Percentiles rank a stretch among this genome's conserved stretches.
phyloP scores from a whole-genome alignment of 1,140 invertebrate species.

The Cyrtorhinus lividipennis region DNA sequence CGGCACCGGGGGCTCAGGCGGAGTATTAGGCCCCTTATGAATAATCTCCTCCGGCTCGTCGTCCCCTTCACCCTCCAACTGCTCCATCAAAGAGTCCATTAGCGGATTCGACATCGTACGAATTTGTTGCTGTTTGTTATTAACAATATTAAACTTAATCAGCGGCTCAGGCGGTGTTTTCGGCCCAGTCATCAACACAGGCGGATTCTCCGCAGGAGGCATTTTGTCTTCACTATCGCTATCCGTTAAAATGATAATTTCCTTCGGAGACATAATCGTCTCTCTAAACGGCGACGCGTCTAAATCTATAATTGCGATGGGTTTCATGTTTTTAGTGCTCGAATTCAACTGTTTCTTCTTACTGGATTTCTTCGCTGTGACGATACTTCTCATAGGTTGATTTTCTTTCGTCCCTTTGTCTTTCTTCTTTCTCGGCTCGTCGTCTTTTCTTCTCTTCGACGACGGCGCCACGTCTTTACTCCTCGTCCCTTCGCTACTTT shows the following conservation, averaged over 20 bases:
- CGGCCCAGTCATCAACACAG: conserved; percentile 35
- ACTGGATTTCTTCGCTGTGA: conserved; percentile 15
- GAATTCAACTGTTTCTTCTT: conserved; percentile 18
- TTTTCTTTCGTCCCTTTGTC: conserved; percentile 29
- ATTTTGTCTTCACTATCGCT: conserved; percentile 39
- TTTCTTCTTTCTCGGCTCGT: conserved; percentile 34
- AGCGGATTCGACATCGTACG: conserved; percentile 45
- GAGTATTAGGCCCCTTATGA: conserved; percentile 44
- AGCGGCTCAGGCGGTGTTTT: conserved; percentile 60
- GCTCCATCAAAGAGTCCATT: conserved; percentile 29
- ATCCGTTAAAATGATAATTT: conserved; percentile 66
- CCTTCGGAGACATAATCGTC: conserved; percentile 57
- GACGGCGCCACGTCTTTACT: conserved; percentile 23
- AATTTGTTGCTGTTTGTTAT: conserved; percentile 39
- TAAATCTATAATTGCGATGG: conserved; percentile 70
- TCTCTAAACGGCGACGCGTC: conserved; percentile 70
- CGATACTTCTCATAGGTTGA: conserved; percentile 35
- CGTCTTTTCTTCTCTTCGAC: conserved; percentile 28
- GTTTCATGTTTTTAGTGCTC: conserved; percentile 34
- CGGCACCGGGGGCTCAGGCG: conserved; percentile 45
- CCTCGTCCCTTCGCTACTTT: conserved; percentile 26
- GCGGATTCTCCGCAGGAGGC: conserved; percentile 20
- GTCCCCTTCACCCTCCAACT: conserved; percentile 28
- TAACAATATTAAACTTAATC: conserved; percentile 47
- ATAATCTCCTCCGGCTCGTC: conserved; percentile 28